Conservation (phyloP, 2,113 vertebrate species). For the Tyto alba region DNA sequence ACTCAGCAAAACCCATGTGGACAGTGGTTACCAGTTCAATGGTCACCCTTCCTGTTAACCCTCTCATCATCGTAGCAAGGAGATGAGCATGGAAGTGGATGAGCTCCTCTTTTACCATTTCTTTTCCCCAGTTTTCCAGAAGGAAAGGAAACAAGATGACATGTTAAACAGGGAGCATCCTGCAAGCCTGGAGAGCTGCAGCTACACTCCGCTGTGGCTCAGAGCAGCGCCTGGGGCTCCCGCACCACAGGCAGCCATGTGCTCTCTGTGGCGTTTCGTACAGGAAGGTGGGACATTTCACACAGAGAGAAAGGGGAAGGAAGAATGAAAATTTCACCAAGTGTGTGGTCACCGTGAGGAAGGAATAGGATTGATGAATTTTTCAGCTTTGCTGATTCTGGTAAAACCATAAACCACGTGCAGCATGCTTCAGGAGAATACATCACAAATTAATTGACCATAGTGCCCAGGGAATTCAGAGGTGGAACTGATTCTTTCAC, state of each 20-base stretch:
- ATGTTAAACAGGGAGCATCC: not conserved
- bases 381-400: not conserved
- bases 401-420: not conserved
- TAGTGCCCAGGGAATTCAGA: not conserved
- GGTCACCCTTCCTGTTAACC: not conserved
- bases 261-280: rapidly evolving
- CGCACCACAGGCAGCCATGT: rapidly evolving
- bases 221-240: not conserved
- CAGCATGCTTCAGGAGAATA: not conserved
- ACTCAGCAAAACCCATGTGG: not conserved
- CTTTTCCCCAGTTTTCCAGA: not conserved
- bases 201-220: rapidly evolving
- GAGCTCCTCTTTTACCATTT: not conserved
- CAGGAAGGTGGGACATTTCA: not conserved
- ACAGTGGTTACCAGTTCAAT: not conserved
- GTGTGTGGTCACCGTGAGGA: constrained; percentile 17
- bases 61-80: not conserved
- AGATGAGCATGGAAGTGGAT: not conserved
- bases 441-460: not conserved
- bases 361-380: not conserved
- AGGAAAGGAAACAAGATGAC: not conserved
- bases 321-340: not conserved
- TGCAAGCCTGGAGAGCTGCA: not conserved
- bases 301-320: not conserved
- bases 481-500: not conserved